These are phyloP conservation scores for Scaptomyza parva DNA, from an alignment of 2,888 invertebrate genomes.

Conservation along the genomic window DNA sequence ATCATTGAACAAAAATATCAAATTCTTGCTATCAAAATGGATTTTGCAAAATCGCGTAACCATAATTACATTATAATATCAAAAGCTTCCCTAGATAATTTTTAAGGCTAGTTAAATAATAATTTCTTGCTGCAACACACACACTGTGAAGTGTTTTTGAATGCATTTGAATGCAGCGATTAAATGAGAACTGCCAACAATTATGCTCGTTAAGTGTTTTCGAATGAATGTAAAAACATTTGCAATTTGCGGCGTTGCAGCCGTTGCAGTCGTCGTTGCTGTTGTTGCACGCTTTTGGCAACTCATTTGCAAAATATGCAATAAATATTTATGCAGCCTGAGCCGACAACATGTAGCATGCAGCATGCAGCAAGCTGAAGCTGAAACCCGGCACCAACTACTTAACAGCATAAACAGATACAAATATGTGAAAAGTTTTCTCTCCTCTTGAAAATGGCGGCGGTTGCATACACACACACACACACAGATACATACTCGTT, in stretches of 20 bases:
- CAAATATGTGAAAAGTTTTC: constrained; percentile 75
- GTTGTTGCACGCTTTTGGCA: constrained; percentile 53
- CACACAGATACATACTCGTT: constrained; percentile 19
- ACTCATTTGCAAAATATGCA: constrained; percentile 71
- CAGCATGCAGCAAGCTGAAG: constrained; percentile 19
- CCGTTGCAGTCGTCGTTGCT: background rate
- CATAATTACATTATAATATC: background rate
- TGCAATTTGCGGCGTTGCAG: constrained; percentile 19
- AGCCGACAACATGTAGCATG: constrained; percentile 30
- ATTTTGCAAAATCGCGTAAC: too few relatives aligned
- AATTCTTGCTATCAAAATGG: too few relatives aligned
- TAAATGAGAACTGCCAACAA: constrained; percentile 26
- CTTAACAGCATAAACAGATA: constrained; percentile 79
- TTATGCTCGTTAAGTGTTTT: constrained; percentile 42
- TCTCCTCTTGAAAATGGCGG: constrained; percentile 16
- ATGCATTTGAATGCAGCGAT: constrained; percentile 16
- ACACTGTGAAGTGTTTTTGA: too few relatives aligned
- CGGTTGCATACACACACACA: background rate
- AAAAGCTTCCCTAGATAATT: background rate
- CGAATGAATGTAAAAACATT: constrained; percentile 49
- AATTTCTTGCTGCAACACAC: background rate
- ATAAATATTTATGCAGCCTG: constrained; percentile 78
- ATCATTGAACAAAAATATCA: too few relatives aligned
- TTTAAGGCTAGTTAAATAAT: background rate
- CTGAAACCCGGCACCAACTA: constrained; percentile 55